phyloP scores from a whole-genome alignment of 2,797 vertebrate species.

The Propithecus perrieri region DNA sequence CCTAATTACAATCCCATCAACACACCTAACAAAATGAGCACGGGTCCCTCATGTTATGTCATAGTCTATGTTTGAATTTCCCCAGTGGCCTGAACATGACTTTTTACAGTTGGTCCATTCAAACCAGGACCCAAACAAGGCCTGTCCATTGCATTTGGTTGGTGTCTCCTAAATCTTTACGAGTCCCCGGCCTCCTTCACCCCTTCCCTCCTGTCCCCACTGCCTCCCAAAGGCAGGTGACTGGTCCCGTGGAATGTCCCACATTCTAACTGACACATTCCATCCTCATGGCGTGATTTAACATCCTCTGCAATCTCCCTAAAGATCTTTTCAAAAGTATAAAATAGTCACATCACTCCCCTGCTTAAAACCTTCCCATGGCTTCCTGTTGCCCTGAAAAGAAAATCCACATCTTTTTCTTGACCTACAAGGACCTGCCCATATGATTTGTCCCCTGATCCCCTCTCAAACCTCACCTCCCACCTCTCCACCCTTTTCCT shows the following conservation, averaged over 20 bases:
- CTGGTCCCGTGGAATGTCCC: not conserved
- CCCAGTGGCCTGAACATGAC: not conserved
- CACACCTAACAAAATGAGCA: slow-evolving; percentile 25
- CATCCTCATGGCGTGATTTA: not conserved
- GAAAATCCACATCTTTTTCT: not conserved
- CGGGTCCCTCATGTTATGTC: not conserved
- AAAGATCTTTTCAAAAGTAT: not conserved
- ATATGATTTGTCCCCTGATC: not conserved
- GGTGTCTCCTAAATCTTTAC: not conserved
- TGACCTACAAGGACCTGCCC: not conserved
- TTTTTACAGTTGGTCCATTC: not conserved
- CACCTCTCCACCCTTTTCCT: not conserved
- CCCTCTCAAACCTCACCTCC: not conserved
- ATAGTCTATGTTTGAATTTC: not conserved
- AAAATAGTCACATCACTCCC: not conserved
- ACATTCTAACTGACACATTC: not conserved
- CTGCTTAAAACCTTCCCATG: not conserved
- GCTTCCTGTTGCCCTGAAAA: not conserved
- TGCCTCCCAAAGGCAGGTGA: not conserved
- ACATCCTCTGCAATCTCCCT: not conserved
- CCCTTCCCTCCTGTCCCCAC: not conserved
- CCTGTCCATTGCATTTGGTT: not conserved
- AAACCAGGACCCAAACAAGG: not conserved
- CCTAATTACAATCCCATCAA: slow-evolving; percentile 39
- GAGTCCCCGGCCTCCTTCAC: not conserved